Conservation (phyloP, 2,888 invertebrate species). For the Blastobasis lacticolella region DNA sequence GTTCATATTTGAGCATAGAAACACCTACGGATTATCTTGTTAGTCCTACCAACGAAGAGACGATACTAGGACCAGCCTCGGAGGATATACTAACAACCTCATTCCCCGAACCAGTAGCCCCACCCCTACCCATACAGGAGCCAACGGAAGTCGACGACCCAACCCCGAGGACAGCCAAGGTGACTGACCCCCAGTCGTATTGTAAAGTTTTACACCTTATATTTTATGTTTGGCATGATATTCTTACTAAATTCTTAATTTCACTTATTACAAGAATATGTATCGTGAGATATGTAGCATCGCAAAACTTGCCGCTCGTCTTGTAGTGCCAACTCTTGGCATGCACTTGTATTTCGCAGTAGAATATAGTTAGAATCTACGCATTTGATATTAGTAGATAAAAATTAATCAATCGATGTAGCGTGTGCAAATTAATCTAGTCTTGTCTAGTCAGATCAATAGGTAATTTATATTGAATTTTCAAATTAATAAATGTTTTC, state of each 20-base stretch:
- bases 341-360: constrained; percentile 39
- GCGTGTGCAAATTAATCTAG: constrained; percentile 50
- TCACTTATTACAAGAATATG: constrained; percentile 57
- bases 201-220: constrained; percentile 66
- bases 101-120: constrained; percentile 57
- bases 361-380: constrained; percentile 23
- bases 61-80: constrained; percentile 34
- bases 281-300: constrained; percentile 55
- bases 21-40: constrained; percentile 43
- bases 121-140: constrained; percentile 60
- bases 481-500: constrained; percentile 18
- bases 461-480: constrained; percentile 19
- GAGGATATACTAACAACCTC: constrained; percentile 71
- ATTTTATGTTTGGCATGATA: constrained; percentile 72
- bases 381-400: constrained; percentile 36
- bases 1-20: constrained; percentile 82
- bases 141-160: constrained; percentile 34
- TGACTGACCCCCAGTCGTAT: constrained; percentile 70
- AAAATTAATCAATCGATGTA: constrained; percentile 25
- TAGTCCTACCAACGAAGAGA: constrained; percentile 26
- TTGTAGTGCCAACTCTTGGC: constrained; percentile 66
- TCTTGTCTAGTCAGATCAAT: constrained; percentile 59
- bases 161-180: constrained; percentile 58
- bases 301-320: constrained; percentile 58
- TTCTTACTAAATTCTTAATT: constrained; percentile 65